Evolutionary conservation across 2,888 invertebrate species (phyloP), one percentile per base, ranked within the genome.

Genomic region (Siphonodentalium dalli): DNA sequence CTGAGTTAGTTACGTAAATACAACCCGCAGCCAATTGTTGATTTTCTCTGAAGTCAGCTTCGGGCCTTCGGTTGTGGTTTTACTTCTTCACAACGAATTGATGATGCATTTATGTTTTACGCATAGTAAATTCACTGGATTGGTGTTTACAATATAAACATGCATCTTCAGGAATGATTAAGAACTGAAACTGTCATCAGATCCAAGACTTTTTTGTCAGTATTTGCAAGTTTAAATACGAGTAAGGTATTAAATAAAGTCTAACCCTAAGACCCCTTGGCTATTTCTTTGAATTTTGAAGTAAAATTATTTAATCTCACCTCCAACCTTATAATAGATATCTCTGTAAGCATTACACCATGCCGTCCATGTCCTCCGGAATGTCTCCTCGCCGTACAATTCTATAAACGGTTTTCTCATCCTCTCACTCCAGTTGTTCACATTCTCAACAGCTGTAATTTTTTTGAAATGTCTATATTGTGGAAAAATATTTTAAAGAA

Each of bases 391-490:
- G 0, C 92, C 92, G 74, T 94, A 94, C 0, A 90, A 66, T 37
- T 87, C 85, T 37, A 88, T 83, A 81, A 91, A 84, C 0, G 91
- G 89, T 13, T 87, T 85, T 55, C 87, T 85, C 90, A 91, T 90
- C 68, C 85, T 86, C 29, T 87, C 86, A 6, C 92, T 92, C 93
- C 93, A 94, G 38, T 86, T 85, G 47, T 85, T 86, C 2, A 92
- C 85, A 75, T 92, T 88, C 33, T 63, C 42, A 20, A 75, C 58
- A 9, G 40, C 73, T 73, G 51, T 4, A 61, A 28, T 31, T 31
- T 9, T 38, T 13, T 3, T 38, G n/a, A n/a, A n/a, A n/a, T n/a
- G n/a, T n/a, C n/a, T n/a, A n/a, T n/a, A n/a, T n/a, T n/a, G n/a
- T n/a, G n/a, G n/a, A n/a, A n/a, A n/a, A n/a, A 38, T 38, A 13